These are phyloP conservation scores for Agelastica alni DNA, from an alignment of 2,888 invertebrate genomes.

Conservation along the genomic window DNA sequence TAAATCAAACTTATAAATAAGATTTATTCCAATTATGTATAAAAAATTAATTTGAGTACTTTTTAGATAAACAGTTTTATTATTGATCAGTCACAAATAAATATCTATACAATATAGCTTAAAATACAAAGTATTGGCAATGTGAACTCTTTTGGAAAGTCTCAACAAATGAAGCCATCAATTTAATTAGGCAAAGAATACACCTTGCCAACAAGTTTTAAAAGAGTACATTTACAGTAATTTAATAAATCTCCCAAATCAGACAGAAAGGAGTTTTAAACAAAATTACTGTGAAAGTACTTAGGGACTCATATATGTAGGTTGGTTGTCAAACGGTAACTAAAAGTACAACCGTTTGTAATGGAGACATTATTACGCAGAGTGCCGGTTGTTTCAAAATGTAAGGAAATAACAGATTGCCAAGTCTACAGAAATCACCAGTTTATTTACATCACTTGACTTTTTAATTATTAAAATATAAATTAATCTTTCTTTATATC, in stretches of 20 bases:
- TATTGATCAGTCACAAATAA: slow-evolving; percentile 53
- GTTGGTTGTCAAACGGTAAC: slow-evolving; percentile 3
- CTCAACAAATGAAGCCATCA: slow-evolving; percentile 17
- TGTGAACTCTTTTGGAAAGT: slow-evolving; percentile 35
- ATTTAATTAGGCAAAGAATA: slow-evolving; percentile 36
- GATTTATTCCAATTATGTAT: too few species aligned
- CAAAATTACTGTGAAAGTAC: not conserved
- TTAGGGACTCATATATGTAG: slow-evolving; percentile 8
- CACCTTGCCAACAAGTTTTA: slow-evolving; percentile 32
- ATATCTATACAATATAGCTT: slow-evolving; percentile 50
- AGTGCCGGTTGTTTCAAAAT: not conserved
- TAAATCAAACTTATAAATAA: too few species aligned
- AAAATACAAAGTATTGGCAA: slow-evolving; percentile 43
- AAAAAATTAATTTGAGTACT: too few species aligned
- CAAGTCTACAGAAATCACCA: too few species aligned
- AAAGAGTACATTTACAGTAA: not conserved
- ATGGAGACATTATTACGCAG: not conserved
- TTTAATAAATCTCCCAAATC: too few species aligned
- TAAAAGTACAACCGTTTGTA: slow-evolving; percentile 1
- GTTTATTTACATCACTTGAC: too few species aligned
- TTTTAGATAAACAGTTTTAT: slow-evolving; percentile 37
- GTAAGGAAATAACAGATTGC: slow-evolving; percentile 6
- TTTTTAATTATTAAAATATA: too few species aligned
- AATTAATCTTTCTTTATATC: too few species aligned
- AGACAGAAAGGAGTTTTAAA: too few species aligned